A percentile compares a stretch with the other conserved stretches of the same genome.
phyloP scores from a whole-genome alignment of 2,888 invertebrate species.

The Epirrhoe alternata region DNA sequence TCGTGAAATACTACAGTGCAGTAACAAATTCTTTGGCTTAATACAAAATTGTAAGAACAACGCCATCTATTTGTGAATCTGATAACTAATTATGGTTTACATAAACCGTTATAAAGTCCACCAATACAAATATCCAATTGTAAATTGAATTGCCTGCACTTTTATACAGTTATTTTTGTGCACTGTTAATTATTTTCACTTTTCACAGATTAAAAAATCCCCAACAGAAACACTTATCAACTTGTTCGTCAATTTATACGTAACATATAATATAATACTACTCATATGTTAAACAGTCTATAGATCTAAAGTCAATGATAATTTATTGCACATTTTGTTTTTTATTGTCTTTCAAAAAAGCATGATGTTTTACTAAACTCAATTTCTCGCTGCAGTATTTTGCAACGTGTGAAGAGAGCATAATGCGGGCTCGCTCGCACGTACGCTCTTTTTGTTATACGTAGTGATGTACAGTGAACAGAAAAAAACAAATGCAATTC shows the following conservation, averaged over 20 bases:
- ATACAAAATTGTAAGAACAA: no score
- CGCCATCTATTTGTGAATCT: no score
- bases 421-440: no score
- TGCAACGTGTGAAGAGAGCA: no score
- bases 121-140: slow-evolving; percentile 22
- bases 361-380: neutral
- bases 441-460: no score
- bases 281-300: neutral
- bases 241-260: neutral
- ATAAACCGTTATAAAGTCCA: neutral
- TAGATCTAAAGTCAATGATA: neutral
- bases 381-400: no score
- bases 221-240: neutral
- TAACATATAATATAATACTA: neutral
- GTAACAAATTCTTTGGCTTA: no score
- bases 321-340: slow-evolving; percentile 17
- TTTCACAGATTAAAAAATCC: slow-evolving; percentile 12
- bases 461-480: no score
- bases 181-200: slow-evolving; percentile 21
- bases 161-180: slow-evolving; percentile 23
- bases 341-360: slow-evolving; percentile 8
- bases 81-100: neutral
- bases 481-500: no score
- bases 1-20: no score
- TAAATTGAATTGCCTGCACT: slow-evolving; percentile 35